Conservation (phyloP, 2,113 vertebrate species). For the Alligator mississippiensis region DNA sequence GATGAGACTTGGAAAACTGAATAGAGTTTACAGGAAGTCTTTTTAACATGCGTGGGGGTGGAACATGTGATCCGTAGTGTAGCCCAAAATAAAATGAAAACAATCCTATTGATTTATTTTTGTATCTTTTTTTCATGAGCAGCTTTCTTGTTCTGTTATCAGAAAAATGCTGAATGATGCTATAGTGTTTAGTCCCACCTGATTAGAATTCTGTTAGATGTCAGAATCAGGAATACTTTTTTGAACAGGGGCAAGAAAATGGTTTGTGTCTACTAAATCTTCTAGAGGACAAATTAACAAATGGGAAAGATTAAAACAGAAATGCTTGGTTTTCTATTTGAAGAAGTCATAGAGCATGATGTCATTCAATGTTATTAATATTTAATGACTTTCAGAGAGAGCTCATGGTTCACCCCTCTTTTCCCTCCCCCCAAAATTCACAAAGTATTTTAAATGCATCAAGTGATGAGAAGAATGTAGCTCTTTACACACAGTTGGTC, state of each 20-base stretch:
- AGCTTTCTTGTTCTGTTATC: neutral
- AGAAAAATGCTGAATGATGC: constrained; percentile 3
- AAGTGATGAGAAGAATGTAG: constrained; percentile 66
- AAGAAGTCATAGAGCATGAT: constrained; percentile 72
- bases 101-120: neutral
- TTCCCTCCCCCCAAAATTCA: constrained; percentile 63
- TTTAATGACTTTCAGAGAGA: constrained; percentile 74
- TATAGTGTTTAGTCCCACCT: constrained; percentile 8
- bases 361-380: constrained; percentile 69
- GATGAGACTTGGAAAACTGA: too few species aligned
- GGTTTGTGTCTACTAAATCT: constrained; percentile 52
- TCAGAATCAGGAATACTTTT: constrained; percentile 46
- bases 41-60: neutral
- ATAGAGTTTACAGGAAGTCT: neutral
- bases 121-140: neutral
- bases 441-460: constrained; percentile 54
- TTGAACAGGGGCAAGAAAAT: constrained; percentile 35
- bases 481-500: constrained; percentile 55
- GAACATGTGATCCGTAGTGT: neutral
- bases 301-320: constrained; percentile 73
- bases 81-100: neutral
- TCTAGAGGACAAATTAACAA: constrained; percentile 72
- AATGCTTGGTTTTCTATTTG: constrained; percentile 72
- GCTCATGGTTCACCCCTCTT: constrained; percentile 39
- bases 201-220: constrained; percentile 44